Percentiles rank a stretch among this genome's conserved stretches.
Evolutionary conservation across 2,113 vertebrate species (phyloP).

Genomic region (Agapornis roseicollis): DNA sequence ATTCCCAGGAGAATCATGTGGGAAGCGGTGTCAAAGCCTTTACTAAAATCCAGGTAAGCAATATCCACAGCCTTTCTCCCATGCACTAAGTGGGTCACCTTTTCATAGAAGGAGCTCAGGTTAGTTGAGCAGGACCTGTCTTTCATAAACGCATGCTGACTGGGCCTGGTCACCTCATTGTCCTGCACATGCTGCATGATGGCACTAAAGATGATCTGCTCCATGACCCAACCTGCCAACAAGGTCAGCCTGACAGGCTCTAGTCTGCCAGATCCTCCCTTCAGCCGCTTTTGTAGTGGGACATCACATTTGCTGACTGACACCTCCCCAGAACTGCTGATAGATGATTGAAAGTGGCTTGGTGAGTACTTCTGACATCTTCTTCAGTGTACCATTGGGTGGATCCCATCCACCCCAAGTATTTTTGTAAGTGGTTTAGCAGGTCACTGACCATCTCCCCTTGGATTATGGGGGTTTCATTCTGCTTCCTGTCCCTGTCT

Average conservation of each 20-base stretch:
- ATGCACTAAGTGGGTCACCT: neutral
- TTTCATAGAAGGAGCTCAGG: neutral
- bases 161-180: neutral
- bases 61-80: neutral
- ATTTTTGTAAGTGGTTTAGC: neutral
- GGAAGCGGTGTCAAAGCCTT: neutral
- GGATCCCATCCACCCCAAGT: accelerated
- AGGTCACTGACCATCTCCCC: neutral
- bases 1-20: neutral
- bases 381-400: neutral
- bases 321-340: neutral
- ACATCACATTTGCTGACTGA: neutral
- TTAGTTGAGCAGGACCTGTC: neutral
- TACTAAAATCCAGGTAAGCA: neutral
- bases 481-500: neutral
- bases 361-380: accelerated
- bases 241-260: neutral
- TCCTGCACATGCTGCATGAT: too few relatives aligned
- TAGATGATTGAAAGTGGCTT: neutral
- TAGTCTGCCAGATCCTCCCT: neutral
- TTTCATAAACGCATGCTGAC: neutral
- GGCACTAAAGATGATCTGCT: neutral
- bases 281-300: neutral
- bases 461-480: neutral
- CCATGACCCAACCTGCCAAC: neutral